Conservation (phyloP, 2,113 vertebrate genomes). For the Caracal caracal region DNA sequence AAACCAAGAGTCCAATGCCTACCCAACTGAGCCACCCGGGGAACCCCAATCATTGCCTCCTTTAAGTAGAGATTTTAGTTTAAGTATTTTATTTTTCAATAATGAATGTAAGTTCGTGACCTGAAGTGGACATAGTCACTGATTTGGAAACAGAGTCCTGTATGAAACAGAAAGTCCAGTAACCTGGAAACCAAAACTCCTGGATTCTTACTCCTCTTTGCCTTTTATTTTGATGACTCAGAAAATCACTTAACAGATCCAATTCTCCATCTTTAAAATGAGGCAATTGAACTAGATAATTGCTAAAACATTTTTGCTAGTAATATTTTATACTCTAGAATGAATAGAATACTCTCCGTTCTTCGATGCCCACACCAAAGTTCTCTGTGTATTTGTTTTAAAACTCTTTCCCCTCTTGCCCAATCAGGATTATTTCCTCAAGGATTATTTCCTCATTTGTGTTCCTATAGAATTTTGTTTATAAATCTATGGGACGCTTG, state of each 20-base stretch:
- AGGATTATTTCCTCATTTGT: background rate
- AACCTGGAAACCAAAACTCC: background rate
- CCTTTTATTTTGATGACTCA: background rate
- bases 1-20: too few relatives aligned
- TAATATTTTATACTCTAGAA: background rate
- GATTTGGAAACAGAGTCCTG: background rate
- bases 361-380: background rate
- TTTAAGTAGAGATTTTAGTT: background rate
- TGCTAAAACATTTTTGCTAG: background rate
- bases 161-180: background rate
- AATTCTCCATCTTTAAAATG: background rate
- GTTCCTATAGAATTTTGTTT: background rate
- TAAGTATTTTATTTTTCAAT: background rate
- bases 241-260: background rate
- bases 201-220: background rate
- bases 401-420: background rate
- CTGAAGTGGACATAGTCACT: background rate
- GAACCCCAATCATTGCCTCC: background rate
- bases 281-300: background rate
- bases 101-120: background rate
- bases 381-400: background rate
- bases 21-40: too few relatives aligned
- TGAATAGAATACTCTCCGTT: background rate
- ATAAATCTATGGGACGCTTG: background rate
- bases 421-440: background rate